Evolutionary conservation across 2,888 invertebrate species (phyloP).

Genomic region (Scaptomyza polygonia): DNA sequence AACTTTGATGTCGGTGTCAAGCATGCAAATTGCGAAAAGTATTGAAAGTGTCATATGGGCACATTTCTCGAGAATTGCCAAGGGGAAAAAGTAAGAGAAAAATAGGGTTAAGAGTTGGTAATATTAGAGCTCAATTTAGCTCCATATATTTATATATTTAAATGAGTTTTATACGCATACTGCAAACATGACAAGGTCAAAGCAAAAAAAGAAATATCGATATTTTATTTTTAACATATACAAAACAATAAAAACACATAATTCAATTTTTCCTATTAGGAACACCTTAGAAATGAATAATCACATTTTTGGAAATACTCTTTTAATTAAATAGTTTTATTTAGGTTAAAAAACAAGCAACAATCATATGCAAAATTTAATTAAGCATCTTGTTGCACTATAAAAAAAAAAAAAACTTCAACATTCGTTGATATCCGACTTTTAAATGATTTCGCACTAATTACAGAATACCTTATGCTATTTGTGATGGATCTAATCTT

Average conservation of each 20-base stretch:
- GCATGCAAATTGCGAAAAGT: conserved; percentile 70
- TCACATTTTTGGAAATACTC: too few relatives aligned
- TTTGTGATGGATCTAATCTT: too few relatives aligned
- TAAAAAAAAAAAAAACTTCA: not conserved
- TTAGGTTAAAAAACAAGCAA: not conserved
- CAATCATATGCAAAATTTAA: not conserved
- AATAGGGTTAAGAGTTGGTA: not conserved
- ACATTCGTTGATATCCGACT: not conserved
- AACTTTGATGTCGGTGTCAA: conserved; percentile 66
- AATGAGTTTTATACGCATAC: conserved; percentile 28
- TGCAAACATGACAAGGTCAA: conserved; percentile 57
- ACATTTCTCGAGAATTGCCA: conserved; percentile 51
- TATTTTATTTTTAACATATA: conserved; percentile 10
- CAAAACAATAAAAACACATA: too few relatives aligned
- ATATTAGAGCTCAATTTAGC: conserved; percentile 14
- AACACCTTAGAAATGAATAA: too few relatives aligned
- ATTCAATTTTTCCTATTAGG: too few relatives aligned
- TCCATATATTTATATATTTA: conserved; percentile 7
- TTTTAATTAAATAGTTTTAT: not conserved
- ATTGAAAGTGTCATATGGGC: conserved; percentile 71
- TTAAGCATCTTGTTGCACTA: not conserved
- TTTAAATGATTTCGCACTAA: not conserved
- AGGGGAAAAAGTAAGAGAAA: not conserved
- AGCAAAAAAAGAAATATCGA: conserved; percentile 11
- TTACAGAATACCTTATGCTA: too few relatives aligned